These are phyloP conservation scores for Pseudomyrmex pallidus DNA, from an alignment of 1,140 invertebrate genomes.

Conservation along the genomic window DNA sequence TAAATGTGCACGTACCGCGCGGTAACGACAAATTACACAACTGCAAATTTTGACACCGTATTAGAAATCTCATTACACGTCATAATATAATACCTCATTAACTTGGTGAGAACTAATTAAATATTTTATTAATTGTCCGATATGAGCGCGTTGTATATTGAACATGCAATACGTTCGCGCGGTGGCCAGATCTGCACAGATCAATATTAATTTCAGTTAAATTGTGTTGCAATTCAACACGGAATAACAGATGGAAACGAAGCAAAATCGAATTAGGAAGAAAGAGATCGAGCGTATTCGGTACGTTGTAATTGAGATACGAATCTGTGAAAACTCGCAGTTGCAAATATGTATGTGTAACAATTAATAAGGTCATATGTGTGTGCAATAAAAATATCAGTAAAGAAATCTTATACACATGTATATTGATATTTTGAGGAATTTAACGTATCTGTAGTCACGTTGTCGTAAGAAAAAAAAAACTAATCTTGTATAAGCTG, in stretches of 20 bases:
- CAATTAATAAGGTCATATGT: too few relatives aligned
- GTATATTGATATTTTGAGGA: too few relatives aligned
- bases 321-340: neutral
- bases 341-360: neutral
- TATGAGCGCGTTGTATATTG: neutral
- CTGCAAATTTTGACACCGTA: conserved; percentile 9
- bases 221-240: conserved; percentile 37
- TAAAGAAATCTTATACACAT: too few relatives aligned
- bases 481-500: neutral
- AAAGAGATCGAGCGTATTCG: conserved; percentile 1
- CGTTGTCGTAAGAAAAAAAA: neutral
- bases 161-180: neutral
- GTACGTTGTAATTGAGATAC: neutral
- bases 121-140: conserved; percentile 52
- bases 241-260: neutral
- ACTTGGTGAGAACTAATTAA: conserved; percentile 2
- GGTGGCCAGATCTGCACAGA: neutral
- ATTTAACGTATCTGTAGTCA: too few relatives aligned
- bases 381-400: too few relatives aligned
- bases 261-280: conserved; percentile 41
- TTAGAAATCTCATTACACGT: conserved; percentile 6
- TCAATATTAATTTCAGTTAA: conserved; percentile 49
- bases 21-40: neutral
- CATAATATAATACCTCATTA: neutral
- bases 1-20: neutral